These are phyloP conservation scores for Daubentonia madagascariensis DNA, from an alignment of 2,113 vertebrate species.

Conservation along the genomic window DNA sequence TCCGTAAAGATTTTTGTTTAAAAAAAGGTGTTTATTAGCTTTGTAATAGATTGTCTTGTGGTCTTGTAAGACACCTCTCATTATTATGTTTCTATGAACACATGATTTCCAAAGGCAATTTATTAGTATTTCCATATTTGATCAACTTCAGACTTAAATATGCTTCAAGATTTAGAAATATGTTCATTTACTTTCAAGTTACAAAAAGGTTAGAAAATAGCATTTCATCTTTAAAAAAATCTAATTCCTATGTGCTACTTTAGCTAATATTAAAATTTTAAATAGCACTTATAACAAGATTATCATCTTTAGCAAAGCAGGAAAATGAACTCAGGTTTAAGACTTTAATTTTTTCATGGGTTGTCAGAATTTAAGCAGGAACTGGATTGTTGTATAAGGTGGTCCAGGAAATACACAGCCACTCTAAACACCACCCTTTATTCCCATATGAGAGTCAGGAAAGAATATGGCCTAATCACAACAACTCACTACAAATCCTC, in stretches of 20 bases:
- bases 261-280: conserved; percentile 31
- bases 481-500: not conserved
- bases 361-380: not conserved
- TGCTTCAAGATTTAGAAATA: conserved; percentile 21
- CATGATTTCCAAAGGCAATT: not conserved
- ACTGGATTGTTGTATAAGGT: not conserved
- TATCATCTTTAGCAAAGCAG: conserved; percentile 7
- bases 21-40: not conserved
- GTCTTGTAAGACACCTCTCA: not conserved
- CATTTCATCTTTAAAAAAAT: not conserved
- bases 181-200: conserved; percentile 27
- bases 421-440: not conserved
- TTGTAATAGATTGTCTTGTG: not conserved
- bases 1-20: not conserved
- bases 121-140: not conserved
- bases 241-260: not conserved
- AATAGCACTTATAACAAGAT: not conserved
- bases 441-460: not conserved
- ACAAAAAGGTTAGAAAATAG: not conserved
- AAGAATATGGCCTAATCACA: not conserved
- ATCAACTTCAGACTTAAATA: not conserved
- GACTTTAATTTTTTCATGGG: not conserved
- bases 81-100: not conserved
- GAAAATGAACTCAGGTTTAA: conserved; percentile 28
- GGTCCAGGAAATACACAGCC: not conserved